Percentiles rank a stretch among this genome's conserved stretches.
These are phyloP conservation scores for Limnothrissa miodon DNA, from an alignment of 2,113 vertebrate genomes.

Conservation along the genomic window DNA sequence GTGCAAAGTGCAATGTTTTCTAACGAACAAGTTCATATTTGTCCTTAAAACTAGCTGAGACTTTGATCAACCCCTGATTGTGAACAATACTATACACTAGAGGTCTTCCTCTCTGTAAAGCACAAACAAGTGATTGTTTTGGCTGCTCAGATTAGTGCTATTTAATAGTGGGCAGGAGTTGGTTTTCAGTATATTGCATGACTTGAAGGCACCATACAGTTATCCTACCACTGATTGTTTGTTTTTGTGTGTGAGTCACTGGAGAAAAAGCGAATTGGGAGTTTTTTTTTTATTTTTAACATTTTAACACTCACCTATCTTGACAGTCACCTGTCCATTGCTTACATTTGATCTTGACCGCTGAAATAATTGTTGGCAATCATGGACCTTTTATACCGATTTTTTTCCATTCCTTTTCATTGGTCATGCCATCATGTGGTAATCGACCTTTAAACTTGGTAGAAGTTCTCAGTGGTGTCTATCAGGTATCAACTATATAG, in stretches of 20 bases:
- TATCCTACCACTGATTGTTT: background rate
- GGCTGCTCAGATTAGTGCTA: background rate
- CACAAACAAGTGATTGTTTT: background rate
- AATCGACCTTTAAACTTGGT: background rate
- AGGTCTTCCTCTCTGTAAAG: background rate
- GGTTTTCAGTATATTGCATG: background rate
- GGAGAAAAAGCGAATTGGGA: background rate
- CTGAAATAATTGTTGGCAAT: background rate
- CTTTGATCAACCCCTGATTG: background rate
- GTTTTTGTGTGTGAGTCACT: background rate
- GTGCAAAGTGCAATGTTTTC: conserved; percentile 27
- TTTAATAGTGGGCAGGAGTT: background rate
- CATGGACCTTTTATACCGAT: background rate
- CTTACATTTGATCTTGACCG: background rate
- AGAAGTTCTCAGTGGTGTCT: background rate
- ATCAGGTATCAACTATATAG: background rate
- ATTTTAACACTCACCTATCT: too few relatives aligned
- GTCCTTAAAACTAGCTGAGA: conserved; percentile 27
- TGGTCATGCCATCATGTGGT: background rate
- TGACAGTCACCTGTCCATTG: background rate
- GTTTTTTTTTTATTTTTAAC: background rate
- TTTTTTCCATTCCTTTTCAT: background rate
- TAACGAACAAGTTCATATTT: conserved; percentile 18
- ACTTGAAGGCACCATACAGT: background rate
- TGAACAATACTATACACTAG: background rate